Evolutionary conservation across 2,888 invertebrate species (phyloP), one percentile per base, ranked within the genome.

Genomic region (Drosophila nigricruria): DNA sequence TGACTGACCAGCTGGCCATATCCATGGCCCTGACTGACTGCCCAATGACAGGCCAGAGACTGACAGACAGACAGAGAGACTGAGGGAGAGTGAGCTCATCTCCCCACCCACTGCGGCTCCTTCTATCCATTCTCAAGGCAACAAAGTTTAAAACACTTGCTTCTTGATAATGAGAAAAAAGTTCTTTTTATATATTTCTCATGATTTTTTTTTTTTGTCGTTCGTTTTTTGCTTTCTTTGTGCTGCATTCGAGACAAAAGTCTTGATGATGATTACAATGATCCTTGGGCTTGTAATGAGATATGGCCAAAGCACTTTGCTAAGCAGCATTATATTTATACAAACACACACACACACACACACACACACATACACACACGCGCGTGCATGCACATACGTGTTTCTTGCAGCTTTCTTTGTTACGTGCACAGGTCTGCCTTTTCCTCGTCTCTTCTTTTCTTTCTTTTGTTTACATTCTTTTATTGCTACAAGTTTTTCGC

Each of bases 271-370:
- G 57, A 81, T 71, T 74, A 74, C 78, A 65, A 68, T 78, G 82
- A 82, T 88, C 82, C 82, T 82, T 81, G 82, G 76, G 76, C 58
- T 74, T 69, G 88, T 82, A 87, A 82, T 70, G 75, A 78, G 88
- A 82, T 87, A 82, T 82, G 74, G 74, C 75, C 66, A 34, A 60
- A 60, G 63, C 68, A 81, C 72, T 87, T 61, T 60, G 70, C 87
- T 87, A 83, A 80, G 69, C 75, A 83, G 70, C 70, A 67, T 68
- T 67, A 57, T 52, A 69, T 40, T 45, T 56, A 54, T 27, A 47
- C 25, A 25, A n/a, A 34, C 20, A 16, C 23, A n/a, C 23, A 40
- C 43, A 36, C 14, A 47, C n/a, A 43, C 12, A 16, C n/a, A 49
- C 18, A 16, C n/a, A 52, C 20, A 36, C 14, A 53, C 20, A 20